Evolutionary conservation across 2,113 vertebrate genomes (phyloP).

Genomic region (Anguilla rostrata): DNA sequence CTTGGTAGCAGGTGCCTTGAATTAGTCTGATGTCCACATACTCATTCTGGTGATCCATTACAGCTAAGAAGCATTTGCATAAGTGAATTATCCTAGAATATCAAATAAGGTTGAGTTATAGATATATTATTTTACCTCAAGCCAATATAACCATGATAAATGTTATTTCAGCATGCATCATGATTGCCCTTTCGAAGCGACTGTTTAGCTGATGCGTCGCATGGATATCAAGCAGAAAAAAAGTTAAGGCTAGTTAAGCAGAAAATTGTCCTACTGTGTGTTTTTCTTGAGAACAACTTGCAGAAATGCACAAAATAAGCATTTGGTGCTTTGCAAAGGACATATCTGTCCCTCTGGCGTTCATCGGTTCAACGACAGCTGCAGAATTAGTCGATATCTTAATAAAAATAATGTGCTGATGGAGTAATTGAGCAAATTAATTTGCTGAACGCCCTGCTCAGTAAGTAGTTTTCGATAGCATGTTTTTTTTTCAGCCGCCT

Average conservation of each 20-base stretch:
- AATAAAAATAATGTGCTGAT: neutral
- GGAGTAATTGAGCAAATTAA: neutral
- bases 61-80: conserved; percentile 36
- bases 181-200: conserved; percentile 19
- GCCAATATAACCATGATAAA: conserved; percentile 41
- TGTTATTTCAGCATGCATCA: conserved; percentile 24
- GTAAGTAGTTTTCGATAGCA: neutral
- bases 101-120: conserved; percentile 34
- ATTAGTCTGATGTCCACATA: conserved; percentile 27
- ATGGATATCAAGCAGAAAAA: neutral
- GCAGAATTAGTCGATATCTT: neutral
- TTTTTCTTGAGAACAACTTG: neutral
- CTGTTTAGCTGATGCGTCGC: conserved; percentile 2
- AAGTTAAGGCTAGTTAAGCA: neutral
- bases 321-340: neutral
- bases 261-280: neutral
- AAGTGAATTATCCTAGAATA: conserved; percentile 37
- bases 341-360: too few species aligned
- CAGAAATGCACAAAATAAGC: neutral
- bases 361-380: neutral
- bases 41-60: conserved; percentile 28
- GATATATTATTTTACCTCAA: conserved; percentile 37
- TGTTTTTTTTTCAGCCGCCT: neutral
- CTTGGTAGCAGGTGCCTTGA: conserved; percentile 22
- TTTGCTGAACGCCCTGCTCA: neutral